Base-by-base conservation (phyloP, 2,113 vertebrate species). In the Dromas ardeola region DNA sequence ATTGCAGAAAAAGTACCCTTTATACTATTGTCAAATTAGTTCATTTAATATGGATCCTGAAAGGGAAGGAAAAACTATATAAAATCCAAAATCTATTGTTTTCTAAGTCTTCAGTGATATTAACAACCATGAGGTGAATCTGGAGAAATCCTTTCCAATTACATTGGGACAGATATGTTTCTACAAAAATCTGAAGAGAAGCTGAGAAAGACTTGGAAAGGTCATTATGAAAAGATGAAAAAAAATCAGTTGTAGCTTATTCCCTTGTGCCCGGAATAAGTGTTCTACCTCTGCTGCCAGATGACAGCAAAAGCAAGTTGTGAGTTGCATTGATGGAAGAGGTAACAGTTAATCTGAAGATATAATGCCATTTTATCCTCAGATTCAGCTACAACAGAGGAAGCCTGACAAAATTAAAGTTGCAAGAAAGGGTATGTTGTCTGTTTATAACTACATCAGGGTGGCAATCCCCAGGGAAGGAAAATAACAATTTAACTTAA, bases 401-500 rank as follows among this genome's bases (percentile, higher is more conserved):
- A 78, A 90, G 53, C 22, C 49, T 76, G 66, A 77, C 70, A 85
- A 93, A 81, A 71, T 15, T 11, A 76, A 79, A 47, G 49, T 49
- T 90, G 40, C 0, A 2, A 90, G 90, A 79, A 95, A 94, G 78
- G 45, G 47, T 81, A 69, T 29, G 27, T 53, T 89, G 38, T 49
- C 78, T 76, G 36, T 90, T 96, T 96, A 56, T 70, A 87, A 81
- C 47, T 81, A 20, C 70, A 88, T 80, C 58, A 82, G 36, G 36
- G 67, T 45, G 65, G 66, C 45, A 93, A 85, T 93, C 78, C 58
- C 58, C 25, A 45, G 87, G 74, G 84, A 67, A 93, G 40, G 40
- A 93, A 96, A 91, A 53, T 13, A 87, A 55, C 43, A 47, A 63
- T 91, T 91, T 90, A 90, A 89, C 78, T 96, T 96, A 76, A 87